Evolutionary conservation across 2,888 invertebrate genomes (phyloP).

Genomic region (Serripes groenlandicus): DNA sequence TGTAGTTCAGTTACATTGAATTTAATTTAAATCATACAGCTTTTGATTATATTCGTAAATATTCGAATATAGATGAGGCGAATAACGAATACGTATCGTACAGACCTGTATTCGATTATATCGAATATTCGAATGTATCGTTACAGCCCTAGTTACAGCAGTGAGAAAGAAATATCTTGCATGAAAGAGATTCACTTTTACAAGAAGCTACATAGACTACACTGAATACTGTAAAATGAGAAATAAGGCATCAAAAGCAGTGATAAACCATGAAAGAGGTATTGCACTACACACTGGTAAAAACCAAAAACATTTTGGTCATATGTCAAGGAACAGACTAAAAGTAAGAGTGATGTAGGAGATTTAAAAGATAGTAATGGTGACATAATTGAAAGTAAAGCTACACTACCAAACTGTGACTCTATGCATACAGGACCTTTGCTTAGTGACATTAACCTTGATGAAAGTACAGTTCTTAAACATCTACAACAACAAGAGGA

Average conservation of each 20-base stretch:
- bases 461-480: too few relatives aligned
- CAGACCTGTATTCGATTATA: too few relatives aligned
- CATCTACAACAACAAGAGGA: too few relatives aligned
- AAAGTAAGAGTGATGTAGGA: background rate
- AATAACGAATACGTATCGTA: too few relatives aligned
- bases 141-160: too few relatives aligned
- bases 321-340: background rate
- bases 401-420: background rate
- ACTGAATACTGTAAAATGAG: slow-evolving; percentile 5
- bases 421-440: too few relatives aligned
- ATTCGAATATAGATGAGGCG: too few relatives aligned
- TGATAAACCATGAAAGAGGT: slow-evolving; percentile 1
- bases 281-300: background rate
- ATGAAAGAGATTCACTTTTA: slow-evolving; percentile 11
- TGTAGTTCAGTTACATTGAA: too few relatives aligned
- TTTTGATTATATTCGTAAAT: too few relatives aligned
- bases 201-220: background rate
- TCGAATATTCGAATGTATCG: too few relatives aligned
- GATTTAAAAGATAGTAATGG: background rate
- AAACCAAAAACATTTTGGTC: slow-evolving; percentile 1
- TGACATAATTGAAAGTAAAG: background rate
- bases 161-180: slow-evolving; percentile 20
- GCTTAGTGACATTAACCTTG: too few relatives aligned
- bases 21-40: too few relatives aligned
- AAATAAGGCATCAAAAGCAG: background rate